Percentiles rank a stretch among this genome's conserved stretches.
These are phyloP conservation scores for Procambarus virginalis DNA, from an alignment of 1,140 invertebrate genomes.

Conservation along the genomic window DNA sequence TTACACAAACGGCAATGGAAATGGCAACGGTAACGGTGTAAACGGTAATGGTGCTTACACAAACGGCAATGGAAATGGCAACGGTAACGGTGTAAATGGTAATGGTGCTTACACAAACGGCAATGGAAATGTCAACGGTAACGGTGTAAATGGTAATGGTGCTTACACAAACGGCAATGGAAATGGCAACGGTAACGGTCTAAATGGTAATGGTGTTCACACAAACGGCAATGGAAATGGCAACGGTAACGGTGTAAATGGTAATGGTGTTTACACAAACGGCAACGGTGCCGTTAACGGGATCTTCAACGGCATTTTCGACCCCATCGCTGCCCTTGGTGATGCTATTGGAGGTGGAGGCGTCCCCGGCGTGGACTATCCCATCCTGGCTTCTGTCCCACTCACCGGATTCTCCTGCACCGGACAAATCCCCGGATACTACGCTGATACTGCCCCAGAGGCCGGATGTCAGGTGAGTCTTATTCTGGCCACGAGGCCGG, in stretches of 20 bases:
- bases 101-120: neutral
- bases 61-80: neutral
- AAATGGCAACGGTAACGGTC: no score
- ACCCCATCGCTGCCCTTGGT: constrained; percentile 23
- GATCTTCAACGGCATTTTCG: neutral
- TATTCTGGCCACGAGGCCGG: neutral
- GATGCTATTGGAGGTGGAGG: neutral
- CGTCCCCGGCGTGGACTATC: no score
- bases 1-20: neutral
- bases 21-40: no score
- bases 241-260: no score
- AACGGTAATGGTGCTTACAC: neutral
- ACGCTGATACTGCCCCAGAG: no score
- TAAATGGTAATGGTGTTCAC: no score
- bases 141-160: neutral
- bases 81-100: constrained; percentile 13
- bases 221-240: no score
- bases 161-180: neutral
- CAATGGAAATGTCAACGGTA: constrained; percentile 8
- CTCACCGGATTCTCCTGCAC: no score
- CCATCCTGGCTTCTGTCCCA: no score
- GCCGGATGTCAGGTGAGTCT: neutral
- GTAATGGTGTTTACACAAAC: no score
- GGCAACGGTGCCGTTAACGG: neutral
- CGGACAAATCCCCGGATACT: no score